Evolutionary conservation across 1,140 invertebrate species (phyloP).

Genomic region (Drosophila prosaltans): DNA sequence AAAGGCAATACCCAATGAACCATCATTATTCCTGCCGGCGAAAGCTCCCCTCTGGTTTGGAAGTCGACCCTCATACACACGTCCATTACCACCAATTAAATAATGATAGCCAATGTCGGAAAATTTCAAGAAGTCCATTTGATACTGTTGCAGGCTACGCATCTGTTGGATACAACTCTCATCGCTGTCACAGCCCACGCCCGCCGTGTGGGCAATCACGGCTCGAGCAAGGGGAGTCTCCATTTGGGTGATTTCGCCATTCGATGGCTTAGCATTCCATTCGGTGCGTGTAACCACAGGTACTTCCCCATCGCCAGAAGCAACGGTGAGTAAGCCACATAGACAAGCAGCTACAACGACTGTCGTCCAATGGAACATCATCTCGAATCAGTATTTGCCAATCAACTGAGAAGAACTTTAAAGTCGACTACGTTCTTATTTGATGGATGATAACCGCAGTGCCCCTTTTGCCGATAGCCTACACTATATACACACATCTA

Average conservation of each 20-base stretch:
- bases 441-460: conserved; percentile 48
- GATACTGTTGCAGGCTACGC: conserved; percentile 84
- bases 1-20: conserved; percentile 85
- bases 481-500: neutral
- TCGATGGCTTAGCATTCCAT: conserved; percentile 86
- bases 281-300: conserved; percentile 74
- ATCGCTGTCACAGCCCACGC: conserved; percentile 83
- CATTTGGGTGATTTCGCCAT: conserved; percentile 76
- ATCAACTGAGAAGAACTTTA: conserved; percentile 39
- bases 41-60: conserved; percentile 85
- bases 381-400: conserved; percentile 23
- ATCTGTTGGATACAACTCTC: conserved; percentile 82
- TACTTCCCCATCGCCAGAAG: conserved; percentile 35
- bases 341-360: neutral
- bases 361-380: conserved; percentile 37
- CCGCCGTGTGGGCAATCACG: conserved; percentile 85
- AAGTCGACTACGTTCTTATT: conserved; percentile 41
- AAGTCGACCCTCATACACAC: conserved; percentile 86
- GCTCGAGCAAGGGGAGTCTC: conserved; percentile 83
- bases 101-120: conserved; percentile 87
- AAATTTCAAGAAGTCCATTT: conserved; percentile 83
- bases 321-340: conserved; percentile 18
- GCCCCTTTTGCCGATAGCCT: conserved; percentile 30
- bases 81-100: conserved; percentile 87
- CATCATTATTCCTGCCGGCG: conserved; percentile 85